A percentile compares a stretch with the other conserved stretches of the same genome.
Evolutionary conservation across 2,888 invertebrate genomes (phyloP).

Genomic region (Drosophila merina): DNA sequence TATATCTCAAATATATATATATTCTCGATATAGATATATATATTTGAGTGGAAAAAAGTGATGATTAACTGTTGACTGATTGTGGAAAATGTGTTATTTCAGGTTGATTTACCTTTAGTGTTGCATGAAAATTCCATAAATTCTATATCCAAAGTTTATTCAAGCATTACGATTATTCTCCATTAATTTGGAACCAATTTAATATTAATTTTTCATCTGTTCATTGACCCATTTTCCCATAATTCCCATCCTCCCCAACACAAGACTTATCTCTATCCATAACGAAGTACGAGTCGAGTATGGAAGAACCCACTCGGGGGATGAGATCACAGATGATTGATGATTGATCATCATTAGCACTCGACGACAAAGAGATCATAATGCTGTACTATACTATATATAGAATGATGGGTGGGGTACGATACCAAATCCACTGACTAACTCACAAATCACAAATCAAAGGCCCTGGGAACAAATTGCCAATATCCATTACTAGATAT

Average conservation of each 20-base stretch:
- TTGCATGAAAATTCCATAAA: constrained; percentile 12
- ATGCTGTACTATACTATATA: background rate
- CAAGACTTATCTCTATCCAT: background rate
- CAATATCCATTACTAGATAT: background rate
- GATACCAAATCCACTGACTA: constrained; percentile 2
- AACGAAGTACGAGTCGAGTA: background rate
- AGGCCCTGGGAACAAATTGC: constrained; percentile 20
- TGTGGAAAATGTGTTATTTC: constrained; percentile 6
- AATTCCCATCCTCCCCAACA: background rate
- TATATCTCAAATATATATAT: background rate
- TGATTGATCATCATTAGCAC: constrained; percentile 33
- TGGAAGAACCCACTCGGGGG: constrained; percentile 18
- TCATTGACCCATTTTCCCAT: constrained; percentile 2
- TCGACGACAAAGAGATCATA: constrained; percentile 24
- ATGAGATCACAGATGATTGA: constrained; percentile 42
- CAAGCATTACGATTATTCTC: background rate
- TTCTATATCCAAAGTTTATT: background rate
- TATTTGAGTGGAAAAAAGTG: background rate
- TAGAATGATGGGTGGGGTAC: background rate
- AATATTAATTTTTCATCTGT: background rate
- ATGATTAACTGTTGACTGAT: constrained; percentile 24
- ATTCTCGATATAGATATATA: background rate
- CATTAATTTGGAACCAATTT: background rate
- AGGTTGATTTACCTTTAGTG: constrained; percentile 12
- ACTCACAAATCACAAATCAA: constrained; percentile 7